Percentiles rank a stretch among this genome's conserved stretches.
Conservation (phyloP, 2,113 vertebrate genomes). For the Acanthisitta chloris region DNA sequence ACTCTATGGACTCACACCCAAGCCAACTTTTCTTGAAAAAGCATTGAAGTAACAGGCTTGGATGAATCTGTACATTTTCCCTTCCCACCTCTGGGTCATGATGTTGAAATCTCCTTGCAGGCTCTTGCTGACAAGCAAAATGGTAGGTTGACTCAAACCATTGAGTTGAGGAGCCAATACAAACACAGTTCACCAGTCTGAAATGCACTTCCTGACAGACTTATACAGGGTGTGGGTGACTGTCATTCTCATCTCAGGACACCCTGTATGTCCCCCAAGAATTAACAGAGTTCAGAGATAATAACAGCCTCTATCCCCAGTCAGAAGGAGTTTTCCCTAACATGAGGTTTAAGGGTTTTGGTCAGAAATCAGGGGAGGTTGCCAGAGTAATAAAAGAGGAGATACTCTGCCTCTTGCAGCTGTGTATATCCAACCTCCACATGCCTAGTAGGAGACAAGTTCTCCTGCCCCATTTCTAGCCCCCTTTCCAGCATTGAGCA, state of each 20-base stretch:
- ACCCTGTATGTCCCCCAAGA: neutral
- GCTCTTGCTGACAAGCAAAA: neutral
- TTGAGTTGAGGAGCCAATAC: neutral
- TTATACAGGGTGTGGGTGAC: neutral
- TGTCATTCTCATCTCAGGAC: neutral
- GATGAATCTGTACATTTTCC: neutral
- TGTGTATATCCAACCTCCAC: neutral
- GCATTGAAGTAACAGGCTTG: neutral
- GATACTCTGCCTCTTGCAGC: neutral
- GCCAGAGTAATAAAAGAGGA: neutral
- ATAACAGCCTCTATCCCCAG: neutral
- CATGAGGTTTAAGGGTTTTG: neutral
- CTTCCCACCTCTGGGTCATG: neutral
- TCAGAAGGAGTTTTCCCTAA: neutral
- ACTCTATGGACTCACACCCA: neutral
- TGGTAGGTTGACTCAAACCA: neutral
- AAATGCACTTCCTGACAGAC: neutral
- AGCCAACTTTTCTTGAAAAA: neutral
- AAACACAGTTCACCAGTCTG: neutral
- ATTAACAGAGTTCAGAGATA: neutral
- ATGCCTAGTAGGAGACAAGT: neutral
- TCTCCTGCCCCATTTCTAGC: neutral
- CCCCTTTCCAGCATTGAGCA: neutral
- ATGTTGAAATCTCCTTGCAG: neutral
- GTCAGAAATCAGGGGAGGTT: neutral